Evolutionary conservation across 2,797 vertebrate species (phyloP), one percentile per base, ranked within the genome.

Genomic region (Falco cherrug): DNA sequence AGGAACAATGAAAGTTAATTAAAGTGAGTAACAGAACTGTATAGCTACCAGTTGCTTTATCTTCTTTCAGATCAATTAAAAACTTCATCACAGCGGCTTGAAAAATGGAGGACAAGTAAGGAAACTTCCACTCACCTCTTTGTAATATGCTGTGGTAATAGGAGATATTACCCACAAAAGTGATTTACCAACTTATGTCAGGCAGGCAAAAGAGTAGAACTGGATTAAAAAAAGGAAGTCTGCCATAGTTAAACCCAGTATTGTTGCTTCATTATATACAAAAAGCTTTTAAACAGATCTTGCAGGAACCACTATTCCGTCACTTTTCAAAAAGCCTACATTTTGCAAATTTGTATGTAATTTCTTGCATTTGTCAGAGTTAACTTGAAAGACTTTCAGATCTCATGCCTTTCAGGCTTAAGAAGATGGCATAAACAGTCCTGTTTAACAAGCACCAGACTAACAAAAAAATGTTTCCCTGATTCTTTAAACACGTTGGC

Each of bases 81-180:
- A 89, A 75, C 28, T 6, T 77, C 43, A 67, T 39, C 21, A 13
- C 6, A 5, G 33, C 2, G n/a, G 71, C 19, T 29, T 28, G 25
- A 45, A 37, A 60, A 59, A 73, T 65, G 10, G 35, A 87, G 19
- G 48, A 69, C 2, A 14, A 77, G 37, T 17, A 48, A 45, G 35
- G 50, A 64, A 95, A 43, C 10, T 54, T 71, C 68, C 39, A 70
- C 19, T 39, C 41, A 63, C 31, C 48, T 80, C 64, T 70, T 35
- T 0, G 0, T 33, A n/a, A 59, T 3, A 25, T 3, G 5, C 16
- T 18, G 60, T 69, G 67, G 25, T 6, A 63, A 25, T 1, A 61
- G 53, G 65, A 82, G 37, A 10, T 28, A 18, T 33, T 56, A 60
- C 56, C 45, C 45, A n/a, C 39, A 51, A 1, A 68, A 75, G 47